Base-by-base conservation (phyloP, 2,888 invertebrate genomes). In the Bembecia ichneumoniformis region DNA sequence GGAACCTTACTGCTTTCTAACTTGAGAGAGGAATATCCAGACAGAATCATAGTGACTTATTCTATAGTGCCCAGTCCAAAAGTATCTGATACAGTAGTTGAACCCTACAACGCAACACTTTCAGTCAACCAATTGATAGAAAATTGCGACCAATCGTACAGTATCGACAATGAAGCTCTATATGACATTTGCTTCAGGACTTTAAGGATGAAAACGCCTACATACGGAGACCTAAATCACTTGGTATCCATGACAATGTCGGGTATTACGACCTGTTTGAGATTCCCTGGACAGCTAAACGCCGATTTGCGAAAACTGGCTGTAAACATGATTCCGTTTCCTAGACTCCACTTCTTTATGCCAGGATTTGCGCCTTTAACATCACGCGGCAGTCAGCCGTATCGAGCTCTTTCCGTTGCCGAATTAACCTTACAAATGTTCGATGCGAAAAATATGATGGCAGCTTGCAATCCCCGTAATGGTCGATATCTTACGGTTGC, bases 381-480 rank as follows among this genome's bases (percentile, higher is more conserved):
- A 14, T 94, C 93, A 0, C 90, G 95, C 46, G 95, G 94, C 7
- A 92, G 91, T 49, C 95, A 95, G 69, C 93, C 94, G 63, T 96
- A 95, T 81, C 88, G 95, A 55, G 93, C 96, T 16, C 75, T 95
- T 4, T 94, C 95, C 0, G 96, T 97, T 0, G 95, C 96, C 0
- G 96, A 97, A 76, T 87, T 97, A 34, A 96, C 96, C 0, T 91
- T 93, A 60, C 94, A 94, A 74, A 94, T 94, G 94, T 97, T 96
- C 68, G 96, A 96, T 69, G 94, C 96, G 4, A 96, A 96, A 77
- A 97, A 96, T 78, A 96, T 96, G 96, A 97, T 96, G 96, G 96
- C 96, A 3, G 96, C 96, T 5, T 96, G 96, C 67, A 95, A 96
- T 71, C 96, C 96, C 0, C 89, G 96, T 14, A 94, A 94, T 68